phyloP scores from a whole-genome alignment of 2,888 invertebrate species.

The Chloroclysta siterata region DNA sequence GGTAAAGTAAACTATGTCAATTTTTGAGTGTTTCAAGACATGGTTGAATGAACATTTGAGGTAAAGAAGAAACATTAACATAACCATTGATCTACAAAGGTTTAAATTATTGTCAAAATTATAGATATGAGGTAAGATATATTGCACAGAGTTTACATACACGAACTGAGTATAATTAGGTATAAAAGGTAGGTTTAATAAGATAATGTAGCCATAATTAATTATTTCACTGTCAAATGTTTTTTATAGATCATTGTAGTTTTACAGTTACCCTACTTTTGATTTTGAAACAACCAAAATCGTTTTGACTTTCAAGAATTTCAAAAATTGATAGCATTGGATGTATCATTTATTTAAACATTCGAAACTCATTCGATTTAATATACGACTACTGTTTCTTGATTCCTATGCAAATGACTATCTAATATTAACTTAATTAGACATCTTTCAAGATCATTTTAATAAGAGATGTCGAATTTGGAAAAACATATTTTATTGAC shows the following conservation, averaged over 20 bases:
- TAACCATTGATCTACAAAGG: too few species aligned
- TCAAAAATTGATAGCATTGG: constrained; percentile 36
- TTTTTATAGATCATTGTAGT: too few species aligned
- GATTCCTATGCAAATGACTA: constrained; percentile 42
- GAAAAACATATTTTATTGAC: constrained; percentile 15
- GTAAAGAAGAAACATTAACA: too few species aligned
- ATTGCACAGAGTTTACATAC: too few species aligned
- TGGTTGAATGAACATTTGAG: too few species aligned
- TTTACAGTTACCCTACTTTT: not conserved
- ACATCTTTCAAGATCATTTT: constrained; percentile 24
- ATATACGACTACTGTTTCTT: constrained; percentile 61
- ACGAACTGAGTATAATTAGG: too few species aligned
- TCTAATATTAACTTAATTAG: constrained; percentile 36
- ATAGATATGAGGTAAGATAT: too few species aligned
- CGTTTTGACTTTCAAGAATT: constrained; percentile 48
- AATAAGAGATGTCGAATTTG: constrained; percentile 8
- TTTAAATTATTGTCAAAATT: too few species aligned
- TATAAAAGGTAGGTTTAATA: too few species aligned
- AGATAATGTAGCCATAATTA: too few species aligned
- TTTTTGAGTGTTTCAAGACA: not conserved
- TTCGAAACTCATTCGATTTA: constrained; percentile 51
- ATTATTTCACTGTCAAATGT: not conserved
- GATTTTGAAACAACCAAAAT: not conserved
- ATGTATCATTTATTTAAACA: constrained; percentile 50
- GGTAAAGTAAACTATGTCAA: not conserved